Conservation (phyloP, 2,888 invertebrate genomes). For the Penaeus monodon region DNA sequence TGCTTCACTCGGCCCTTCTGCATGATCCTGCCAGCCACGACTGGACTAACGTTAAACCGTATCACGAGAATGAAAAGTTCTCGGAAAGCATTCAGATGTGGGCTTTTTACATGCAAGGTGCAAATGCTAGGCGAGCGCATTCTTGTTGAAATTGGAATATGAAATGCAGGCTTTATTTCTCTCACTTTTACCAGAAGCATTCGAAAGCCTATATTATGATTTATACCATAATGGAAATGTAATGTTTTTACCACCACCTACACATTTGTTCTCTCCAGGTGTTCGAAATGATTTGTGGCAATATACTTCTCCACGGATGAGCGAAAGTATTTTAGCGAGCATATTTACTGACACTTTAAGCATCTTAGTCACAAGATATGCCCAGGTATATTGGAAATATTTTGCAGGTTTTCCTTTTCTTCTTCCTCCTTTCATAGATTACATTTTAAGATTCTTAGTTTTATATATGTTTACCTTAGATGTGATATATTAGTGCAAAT, state of each 20-base stretch:
- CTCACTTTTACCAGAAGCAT: background rate
- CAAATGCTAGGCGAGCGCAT: no score
- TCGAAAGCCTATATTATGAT: background rate
- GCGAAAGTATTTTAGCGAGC: constrained; percentile 59
- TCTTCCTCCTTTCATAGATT: no score
- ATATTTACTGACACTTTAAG: constrained; percentile 62
- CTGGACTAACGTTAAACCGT: constrained; percentile 49
- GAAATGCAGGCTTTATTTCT: no score
- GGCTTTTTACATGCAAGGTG: constrained; percentile 63
- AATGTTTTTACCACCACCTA: background rate
- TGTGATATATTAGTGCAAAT: no score
- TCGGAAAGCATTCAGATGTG: constrained; percentile 61
- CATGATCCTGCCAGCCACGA: constrained; percentile 61
- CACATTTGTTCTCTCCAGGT: constrained; percentile 24
- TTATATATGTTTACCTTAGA: no score
- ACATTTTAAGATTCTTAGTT: no score
- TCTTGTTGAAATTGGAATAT: no score
- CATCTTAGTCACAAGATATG: constrained; percentile 57
- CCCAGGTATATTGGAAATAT: constrained; percentile 33
- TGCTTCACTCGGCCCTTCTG: constrained; percentile 58
- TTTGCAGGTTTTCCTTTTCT: no score
- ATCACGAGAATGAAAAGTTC: constrained; percentile 42
- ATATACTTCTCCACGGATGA: constrained; percentile 56
- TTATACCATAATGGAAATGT: background rate
- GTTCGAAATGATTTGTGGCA: constrained; percentile 63